Conservation (phyloP, 23 tunicate genomes). For the Ciona savignyi region DNA sequence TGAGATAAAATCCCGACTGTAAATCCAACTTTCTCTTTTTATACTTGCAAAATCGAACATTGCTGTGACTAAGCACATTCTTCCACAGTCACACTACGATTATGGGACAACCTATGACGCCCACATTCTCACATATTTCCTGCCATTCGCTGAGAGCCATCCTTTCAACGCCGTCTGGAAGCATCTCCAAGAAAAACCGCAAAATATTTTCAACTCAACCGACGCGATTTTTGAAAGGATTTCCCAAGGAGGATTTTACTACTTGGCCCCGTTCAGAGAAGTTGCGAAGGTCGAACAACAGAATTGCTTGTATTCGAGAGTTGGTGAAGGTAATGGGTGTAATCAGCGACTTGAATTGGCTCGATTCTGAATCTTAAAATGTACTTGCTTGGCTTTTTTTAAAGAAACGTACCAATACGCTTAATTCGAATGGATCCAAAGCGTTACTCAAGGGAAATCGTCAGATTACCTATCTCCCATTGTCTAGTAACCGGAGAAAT, state of each 20-base stretch:
- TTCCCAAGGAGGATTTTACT: constrained; percentile 36
- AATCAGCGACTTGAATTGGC: no score
- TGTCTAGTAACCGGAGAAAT: no score
- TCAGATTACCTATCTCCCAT: no score
- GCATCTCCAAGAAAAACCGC: constrained; percentile 27
- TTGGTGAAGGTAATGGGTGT: constrained; percentile 43
- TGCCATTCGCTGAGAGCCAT: constrained; percentile 23
- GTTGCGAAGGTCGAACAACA: constrained; percentile 37
- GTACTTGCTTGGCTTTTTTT: no score
- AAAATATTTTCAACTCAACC: constrained; percentile 38
- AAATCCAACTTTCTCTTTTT: no score
- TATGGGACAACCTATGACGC: constrained; percentile 46
- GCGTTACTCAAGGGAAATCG: no score
- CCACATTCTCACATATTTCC: constrained; percentile 21
- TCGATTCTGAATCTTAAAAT: neutral
- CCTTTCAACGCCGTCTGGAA: constrained; percentile 27
- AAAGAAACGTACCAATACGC: no score
- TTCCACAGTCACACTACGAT: constrained; percentile 29
- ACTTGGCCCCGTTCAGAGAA: constrained; percentile 45
- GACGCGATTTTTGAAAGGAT: constrained; percentile 24
- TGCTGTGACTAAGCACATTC: no score
- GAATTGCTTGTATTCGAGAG: constrained; percentile 33
- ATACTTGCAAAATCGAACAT: no score
- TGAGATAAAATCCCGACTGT: no score
- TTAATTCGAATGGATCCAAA: no score